Base-by-base conservation (phyloP, 2,797 vertebrate genomes). In the Antrozous pallidus region DNA sequence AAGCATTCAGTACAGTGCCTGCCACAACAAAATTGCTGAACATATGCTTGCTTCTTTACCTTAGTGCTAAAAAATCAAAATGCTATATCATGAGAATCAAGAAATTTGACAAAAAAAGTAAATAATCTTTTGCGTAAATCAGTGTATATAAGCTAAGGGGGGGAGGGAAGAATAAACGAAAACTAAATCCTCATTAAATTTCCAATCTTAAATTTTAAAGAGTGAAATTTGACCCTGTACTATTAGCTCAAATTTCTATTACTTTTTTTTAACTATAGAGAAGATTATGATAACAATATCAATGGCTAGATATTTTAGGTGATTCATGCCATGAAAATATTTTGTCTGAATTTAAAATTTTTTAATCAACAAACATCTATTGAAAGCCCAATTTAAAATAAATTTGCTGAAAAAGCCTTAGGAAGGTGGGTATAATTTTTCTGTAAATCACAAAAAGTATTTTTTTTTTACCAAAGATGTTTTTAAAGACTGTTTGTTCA, bases 171-270 rank as follows among this genome's bases (percentile, higher is more conserved):
- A 5, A 69, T 40, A 51, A 87, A 69, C 16, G 11, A 71, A 80
- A 89, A 69, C 2, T 14, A 94, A 95, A 91, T 58, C 54, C 16
- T 89, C 5, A 33, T 77, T 69, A 83, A 65, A 61, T 71, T 88
- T 95, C 45, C 54, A 71, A 42, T 42, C 31, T 81, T 42, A 85
- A 93, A 58, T 79, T 92, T 83, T 92, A 63, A 79, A 86, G 74
- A 77, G 51, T 2, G 6, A 33, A 88, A 42, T 77, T 86, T 75
- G 4, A 4, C 14, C 33, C 73, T 82, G 7, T 63, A n/a, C n/a
- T 16, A 18, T 80, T 36, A 71, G 18, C 16, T 79, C 33, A 78
- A 9, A 38, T 67, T 80, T 69, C 56, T 33, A 3, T 87, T 79
- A 36, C 36, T 42, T 77, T 65, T 77, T 58, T 40, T 84, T 40